A percentile compares a stretch with the other conserved stretches of the same genome.
Conservation (phyloP, 30 jellyfish, hydroid and myxozoan species). For the Aurelia aurita complex sp. Pacific region DNA sequence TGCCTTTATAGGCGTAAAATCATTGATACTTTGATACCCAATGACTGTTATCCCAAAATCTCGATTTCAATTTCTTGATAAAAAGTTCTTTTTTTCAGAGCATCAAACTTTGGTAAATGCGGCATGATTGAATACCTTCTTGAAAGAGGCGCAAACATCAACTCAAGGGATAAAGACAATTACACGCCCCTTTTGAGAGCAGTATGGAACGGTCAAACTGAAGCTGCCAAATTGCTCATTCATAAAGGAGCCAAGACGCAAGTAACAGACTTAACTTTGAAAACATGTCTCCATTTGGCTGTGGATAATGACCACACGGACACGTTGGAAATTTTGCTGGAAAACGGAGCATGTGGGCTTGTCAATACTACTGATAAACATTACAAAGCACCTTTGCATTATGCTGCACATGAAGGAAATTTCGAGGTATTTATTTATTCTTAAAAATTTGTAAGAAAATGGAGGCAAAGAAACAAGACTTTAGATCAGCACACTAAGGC, state of each 20-base stretch:
- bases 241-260: slow-evolving; percentile 71
- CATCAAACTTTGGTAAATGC: slow-evolving; percentile 78
- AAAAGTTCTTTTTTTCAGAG: slow-evolving; percentile 43
- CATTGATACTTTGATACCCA: too few species aligned
- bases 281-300: slow-evolving; percentile 87
- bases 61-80: too few species aligned
- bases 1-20: too few species aligned
- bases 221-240: slow-evolving; percentile 65
- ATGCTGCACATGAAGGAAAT: slow-evolving; percentile 86
- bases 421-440: slow-evolving; percentile 46
- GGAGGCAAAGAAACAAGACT: too few species aligned
- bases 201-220: slow-evolving; percentile 96
- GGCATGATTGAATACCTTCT: slow-evolving; percentile 61
- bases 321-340: slow-evolving; percentile 64
- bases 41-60: too few species aligned
- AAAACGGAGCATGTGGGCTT: slow-evolving; percentile 59
- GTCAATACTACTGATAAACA: slow-evolving; percentile 86
- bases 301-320: slow-evolving; percentile 71
- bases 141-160: slow-evolving; percentile 77
- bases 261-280: slow-evolving; percentile 67
- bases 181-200: slow-evolving; percentile 94
- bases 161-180: slow-evolving; percentile 74
- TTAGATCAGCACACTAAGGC: too few species aligned
- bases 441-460: too few species aligned
- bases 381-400: slow-evolving; percentile 88